Evolutionary conservation across 2,113 vertebrate species (phyloP), one percentile per base, ranked within the genome.

Genomic region (Tychaedon coryphoeus): DNA sequence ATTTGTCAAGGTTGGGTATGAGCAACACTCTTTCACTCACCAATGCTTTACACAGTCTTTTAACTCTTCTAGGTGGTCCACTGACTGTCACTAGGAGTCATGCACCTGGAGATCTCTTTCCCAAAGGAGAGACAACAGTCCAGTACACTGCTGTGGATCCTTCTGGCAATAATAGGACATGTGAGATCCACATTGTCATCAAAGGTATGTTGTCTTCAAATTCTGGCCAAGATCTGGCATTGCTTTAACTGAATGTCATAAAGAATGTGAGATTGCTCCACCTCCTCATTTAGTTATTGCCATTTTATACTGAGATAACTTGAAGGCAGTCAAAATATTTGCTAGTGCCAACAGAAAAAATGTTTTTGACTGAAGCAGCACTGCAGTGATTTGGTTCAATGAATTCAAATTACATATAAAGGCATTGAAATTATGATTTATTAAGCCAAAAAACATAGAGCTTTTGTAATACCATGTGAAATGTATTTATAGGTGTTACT

Each of bases 161-260:
- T 8, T 99, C 99, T 13, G 99, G 99, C 92, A 99, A 99, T 97
- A 98, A 98, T 81, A 99, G 98, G 87, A 99, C 98, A 5, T 99
- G 99, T 94, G 98, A 99, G 84, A 98, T 99, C 87, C 98, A 98
- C 73, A 58, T 99, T 93, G 94, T 98, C 50, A 98, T 99, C 75
- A 99, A 98, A 99, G 99, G 99, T 99, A 84, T 70, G 96, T 95
- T 89, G 79, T 91, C 57, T 42, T 86, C 31, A 23, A 69, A 38
- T 84, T 75, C 50, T 80, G 17, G 5, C 61, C 34, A 80, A 70
- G 34, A 74, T 4, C 18, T 29, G 4, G 8, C 14, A 18, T 38
- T 72, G 22, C 74, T 85, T 51, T 69, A 61, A 78, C 19, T 91
- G 28, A 47, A 6, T 57, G 16, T 42, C 5, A 5, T 40, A 38